phyloP scores from a whole-genome alignment of 2,797 vertebrate genomes.

The Sebastes dallii region DNA sequence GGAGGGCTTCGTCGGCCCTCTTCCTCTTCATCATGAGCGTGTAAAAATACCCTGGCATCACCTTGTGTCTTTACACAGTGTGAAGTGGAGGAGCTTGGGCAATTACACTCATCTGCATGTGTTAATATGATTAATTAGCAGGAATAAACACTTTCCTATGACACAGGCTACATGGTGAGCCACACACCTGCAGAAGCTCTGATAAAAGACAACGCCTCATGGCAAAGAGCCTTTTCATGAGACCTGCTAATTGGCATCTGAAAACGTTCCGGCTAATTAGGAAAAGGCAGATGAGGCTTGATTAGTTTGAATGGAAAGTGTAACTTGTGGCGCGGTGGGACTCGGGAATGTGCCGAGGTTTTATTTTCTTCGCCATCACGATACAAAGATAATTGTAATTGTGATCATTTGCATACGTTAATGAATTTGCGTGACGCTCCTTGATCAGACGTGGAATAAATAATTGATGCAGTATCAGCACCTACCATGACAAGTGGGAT shows the following conservation, averaged over 20 bases:
- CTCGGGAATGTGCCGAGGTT: slow-evolving; percentile 79
- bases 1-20: slow-evolving; percentile 20
- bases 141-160: slow-evolving; percentile 86
- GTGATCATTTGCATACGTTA: slow-evolving; percentile 87
- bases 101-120: slow-evolving; percentile 88
- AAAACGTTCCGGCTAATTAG: slow-evolving; percentile 85
- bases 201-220: slow-evolving; percentile 83
- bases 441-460: slow-evolving; percentile 83
- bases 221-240: slow-evolving; percentile 82
- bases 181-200: slow-evolving; percentile 83
- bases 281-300: slow-evolving; percentile 85
- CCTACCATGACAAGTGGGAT: slow-evolving; percentile 76
- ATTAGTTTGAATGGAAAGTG: slow-evolving; percentile 85
- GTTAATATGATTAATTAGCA: slow-evolving; percentile 89
- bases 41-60: slow-evolving; percentile 73
- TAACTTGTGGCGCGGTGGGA: slow-evolving; percentile 80
- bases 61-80: slow-evolving; percentile 73
- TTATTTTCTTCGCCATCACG: slow-evolving; percentile 79
- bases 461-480: slow-evolving; percentile 84
- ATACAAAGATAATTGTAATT: slow-evolving; percentile 87
- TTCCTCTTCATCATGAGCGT: slow-evolving; percentile 45
- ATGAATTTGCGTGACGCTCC: slow-evolving; percentile 84
- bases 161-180: slow-evolving; percentile 80
- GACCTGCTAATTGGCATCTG: slow-evolving; percentile 87
- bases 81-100: slow-evolving; percentile 79